Base-by-base conservation (phyloP, 2,113 vertebrate species). In the Tonatia bakeri region DNA sequence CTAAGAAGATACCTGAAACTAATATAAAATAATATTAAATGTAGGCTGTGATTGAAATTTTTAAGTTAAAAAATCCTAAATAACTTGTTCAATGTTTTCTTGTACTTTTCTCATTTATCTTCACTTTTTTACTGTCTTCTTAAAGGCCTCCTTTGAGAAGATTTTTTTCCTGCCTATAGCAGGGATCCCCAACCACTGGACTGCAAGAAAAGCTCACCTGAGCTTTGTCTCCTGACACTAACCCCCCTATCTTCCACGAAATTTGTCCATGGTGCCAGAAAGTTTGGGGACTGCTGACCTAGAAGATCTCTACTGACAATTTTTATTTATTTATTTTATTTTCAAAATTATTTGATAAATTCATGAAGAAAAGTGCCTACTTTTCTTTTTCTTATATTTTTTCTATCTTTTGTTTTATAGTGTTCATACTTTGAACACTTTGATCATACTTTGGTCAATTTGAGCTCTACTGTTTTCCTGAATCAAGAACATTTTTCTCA, bases 301-400 rank as follows among this genome's bases (percentile, higher is more conserved):
- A 31, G 12, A 64, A 28, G 61, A 64, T 11, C 0, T 10, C n/a
- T 85, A 80, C 26, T 87, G 13, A 92, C 26, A 88, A 80, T 81
- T 90, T 54, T 69, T 85, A 38, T 86, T 77, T 89, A 50, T 67
- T 43, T 91, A n/a, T n/a, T 88, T 65, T 38, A 77, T 72, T 95
- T 95, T 88, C n/a, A 65, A 77, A 82, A 67, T 76, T 43, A n/a
- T 22, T 61, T 87, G 24, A 79, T 83, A 40, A 26, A 50, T 36
- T 7, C 17, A 67, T 33, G 31, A 59, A 91, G 11, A 8, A 40
- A 88, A 95, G 31, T 76, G 4, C 7, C 7, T 56, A 40, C 16
- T 65, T 72, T 75, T 61, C 54, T 87, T 3, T 81, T 72, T 50
- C 38, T 56, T 72, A n/a, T 33, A 15, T 67, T 16, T 87, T 36